These are phyloP conservation scores for Tachysurus vachellii DNA, from an alignment of 2,113 vertebrate species.

Conservation along the genomic window DNA sequence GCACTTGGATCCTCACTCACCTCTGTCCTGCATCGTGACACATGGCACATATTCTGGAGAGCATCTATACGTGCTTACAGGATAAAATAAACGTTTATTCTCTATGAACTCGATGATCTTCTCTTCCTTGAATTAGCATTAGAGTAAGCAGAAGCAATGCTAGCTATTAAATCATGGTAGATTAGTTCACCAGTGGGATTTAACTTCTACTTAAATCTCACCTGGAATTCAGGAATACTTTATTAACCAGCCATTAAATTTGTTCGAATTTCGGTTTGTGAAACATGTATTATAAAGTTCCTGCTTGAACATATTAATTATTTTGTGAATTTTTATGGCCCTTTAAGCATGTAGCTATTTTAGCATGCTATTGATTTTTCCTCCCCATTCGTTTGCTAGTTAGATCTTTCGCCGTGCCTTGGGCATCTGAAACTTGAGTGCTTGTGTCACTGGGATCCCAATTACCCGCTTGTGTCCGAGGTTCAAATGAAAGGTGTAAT, in stretches of 20 bases:
- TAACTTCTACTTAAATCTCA: background rate
- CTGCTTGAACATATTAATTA: background rate
- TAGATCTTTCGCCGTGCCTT: constrained; percentile 30
- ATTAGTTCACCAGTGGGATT: background rate
- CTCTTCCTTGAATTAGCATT: background rate
- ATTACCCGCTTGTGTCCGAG: constrained; percentile 15
- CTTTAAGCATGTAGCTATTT: constrained; percentile 17
- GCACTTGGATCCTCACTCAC: no score
- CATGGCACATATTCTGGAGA: no score
- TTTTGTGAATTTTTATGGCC: background rate
- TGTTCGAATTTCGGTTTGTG: background rate
- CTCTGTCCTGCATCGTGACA: no score
- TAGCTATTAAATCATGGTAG: background rate
- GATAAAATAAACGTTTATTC: background rate
- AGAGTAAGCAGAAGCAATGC: constrained; percentile 21
- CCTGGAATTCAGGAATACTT: background rate
- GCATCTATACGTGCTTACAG: no score
- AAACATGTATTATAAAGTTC: background rate
- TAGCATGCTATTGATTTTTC: constrained; percentile 30
- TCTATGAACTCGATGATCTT: background rate
- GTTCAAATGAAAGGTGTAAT: constrained; percentile 28
- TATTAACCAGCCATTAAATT: background rate
- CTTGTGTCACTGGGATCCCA: constrained; percentile 25
- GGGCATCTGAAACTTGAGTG: background rate
- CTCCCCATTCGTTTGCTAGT: constrained; percentile 12